Evolutionary conservation across 23 tunicate species (phyloP).

Genomic region (Styela clava): DNA sequence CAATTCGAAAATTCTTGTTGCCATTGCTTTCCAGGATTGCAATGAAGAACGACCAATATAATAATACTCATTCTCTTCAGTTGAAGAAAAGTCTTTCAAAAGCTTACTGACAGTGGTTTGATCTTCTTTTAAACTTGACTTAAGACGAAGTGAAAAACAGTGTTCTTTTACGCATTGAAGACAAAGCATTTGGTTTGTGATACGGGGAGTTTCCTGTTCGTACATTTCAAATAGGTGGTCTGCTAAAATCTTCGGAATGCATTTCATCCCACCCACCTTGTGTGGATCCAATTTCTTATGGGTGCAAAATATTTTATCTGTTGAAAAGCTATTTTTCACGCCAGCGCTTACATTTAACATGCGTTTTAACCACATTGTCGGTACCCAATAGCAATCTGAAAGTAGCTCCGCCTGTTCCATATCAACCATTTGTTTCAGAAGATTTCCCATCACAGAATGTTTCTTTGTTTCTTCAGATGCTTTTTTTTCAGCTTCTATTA

Average conservation of each 20-base stretch:
- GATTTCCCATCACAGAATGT: not conserved
- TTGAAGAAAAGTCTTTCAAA: constrained; percentile 15
- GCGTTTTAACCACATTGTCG: constrained; percentile 42
- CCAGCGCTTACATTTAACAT: constrained; percentile 22
- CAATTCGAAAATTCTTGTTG: constrained; percentile 18
- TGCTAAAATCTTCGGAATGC: constrained; percentile 55
- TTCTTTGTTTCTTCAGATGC: constrained; percentile 29
- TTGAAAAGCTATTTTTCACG: not conserved
- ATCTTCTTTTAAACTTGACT: constrained; percentile 33
- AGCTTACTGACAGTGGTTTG: constrained; percentile 21
- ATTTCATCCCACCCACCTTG: constrained; percentile 38
- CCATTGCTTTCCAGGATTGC: constrained; percentile 61
- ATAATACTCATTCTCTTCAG: constrained; percentile 5
- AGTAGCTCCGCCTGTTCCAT: not conserved
- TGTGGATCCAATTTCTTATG: constrained; percentile 56
- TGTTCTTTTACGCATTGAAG: constrained; percentile 52
- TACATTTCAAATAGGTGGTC: constrained; percentile 16
- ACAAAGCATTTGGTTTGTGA: constrained; percentile 32
- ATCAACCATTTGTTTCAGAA: constrained; percentile 5
- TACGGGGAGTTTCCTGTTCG: not conserved
- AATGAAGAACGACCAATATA: constrained; percentile 62
- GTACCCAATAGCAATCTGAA: constrained; percentile 42
- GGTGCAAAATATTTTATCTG: constrained; percentile 35
- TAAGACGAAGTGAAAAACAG: constrained; percentile 40
- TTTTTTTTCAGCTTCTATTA: not conserved